Percentiles rank a stretch among this genome's conserved stretches.
phyloP scores from a whole-genome alignment of 1,140 invertebrate species.

The Drosophila sechellia region DNA sequence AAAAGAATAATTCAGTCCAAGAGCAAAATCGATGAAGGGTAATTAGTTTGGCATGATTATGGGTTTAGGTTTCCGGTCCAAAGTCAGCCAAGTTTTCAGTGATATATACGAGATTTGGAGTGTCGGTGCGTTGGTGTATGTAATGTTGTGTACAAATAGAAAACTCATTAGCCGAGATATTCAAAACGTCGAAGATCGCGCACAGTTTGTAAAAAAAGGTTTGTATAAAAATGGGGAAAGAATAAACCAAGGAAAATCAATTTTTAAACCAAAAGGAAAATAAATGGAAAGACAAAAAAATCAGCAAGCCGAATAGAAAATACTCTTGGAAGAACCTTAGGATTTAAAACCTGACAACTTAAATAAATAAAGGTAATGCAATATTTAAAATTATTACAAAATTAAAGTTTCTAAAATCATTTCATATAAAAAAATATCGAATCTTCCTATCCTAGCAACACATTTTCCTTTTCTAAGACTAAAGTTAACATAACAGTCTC shows the following conservation, averaged over 20 bases:
- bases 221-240: constrained; percentile 22
- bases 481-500: too few species aligned
- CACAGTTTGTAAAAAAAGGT: constrained; percentile 16
- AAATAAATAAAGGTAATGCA: neutral
- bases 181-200: constrained; percentile 37
- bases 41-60: constrained; percentile 17
- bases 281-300: constrained; percentile 9
- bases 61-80: constrained; percentile 21
- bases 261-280: constrained; percentile 20
- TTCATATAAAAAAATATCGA: too few species aligned
- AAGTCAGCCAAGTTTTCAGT: constrained; percentile 26
- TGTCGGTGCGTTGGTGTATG: constrained; percentile 23
- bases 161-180: constrained; percentile 74
- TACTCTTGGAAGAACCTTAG: constrained; percentile 20
- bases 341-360: neutral
- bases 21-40: constrained; percentile 3
- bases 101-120: constrained; percentile 18
- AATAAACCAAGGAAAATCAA: constrained; percentile 23
- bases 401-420: neutral
- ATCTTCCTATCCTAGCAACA: too few species aligned
- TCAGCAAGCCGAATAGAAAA: constrained; percentile 54
- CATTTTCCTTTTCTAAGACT: too few species aligned
- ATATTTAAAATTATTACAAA: neutral
- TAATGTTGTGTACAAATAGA: constrained; percentile 61
- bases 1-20: neutral